Evolutionary conservation across 2,797 vertebrate species (phyloP), one percentile per base, ranked within the genome.

Genomic region (Acestrorhynchus altus): DNA sequence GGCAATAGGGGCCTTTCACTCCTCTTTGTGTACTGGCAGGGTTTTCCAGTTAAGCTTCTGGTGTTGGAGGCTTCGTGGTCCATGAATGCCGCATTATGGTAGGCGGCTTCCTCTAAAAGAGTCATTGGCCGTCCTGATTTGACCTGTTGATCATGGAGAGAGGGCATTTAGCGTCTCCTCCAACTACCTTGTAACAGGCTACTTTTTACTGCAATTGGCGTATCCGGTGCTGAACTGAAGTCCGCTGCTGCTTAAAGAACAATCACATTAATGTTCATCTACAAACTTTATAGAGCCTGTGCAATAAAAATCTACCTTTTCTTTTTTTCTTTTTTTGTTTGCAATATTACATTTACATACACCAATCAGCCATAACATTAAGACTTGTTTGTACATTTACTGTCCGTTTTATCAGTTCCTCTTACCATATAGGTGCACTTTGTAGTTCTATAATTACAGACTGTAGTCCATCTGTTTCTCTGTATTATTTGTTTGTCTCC

Each of bases 1-100:
- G 75, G 10, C 0, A 65, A 64, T 22, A 63, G 64, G 22, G 78
- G 78, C 35, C 76, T 67, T 8, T 89, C 89, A 4, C 78, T 81
- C 76, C 49, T 90, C 75, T 85, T 85, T 39, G 86, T 90, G 81
- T 92, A 91, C 31, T 89, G 13, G 1, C 90, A 89, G 4, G 84
- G 77, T 57, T 72, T 71, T 39, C 89, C 89, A 0, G 81, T 84
- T 18, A 88, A 78, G 51, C 85, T 70, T 13, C 67, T 80, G 1
- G 83, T 76, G 31, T 44, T 60, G 2, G 82, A 71, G 47, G 59
- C 57, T 60, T 87, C 82, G 2, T 74, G 51, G 6, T 85, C 85
- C 9, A 76, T 51, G 71, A 85, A 87, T 8, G 82, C 84, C 80
- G 86, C 74, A 15, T 81, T 85, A 61, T 77, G 79, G 79, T 83